phyloP scores from a whole-genome alignment of 2,113 vertebrate genomes.

The Leptocoma aspasia region DNA sequence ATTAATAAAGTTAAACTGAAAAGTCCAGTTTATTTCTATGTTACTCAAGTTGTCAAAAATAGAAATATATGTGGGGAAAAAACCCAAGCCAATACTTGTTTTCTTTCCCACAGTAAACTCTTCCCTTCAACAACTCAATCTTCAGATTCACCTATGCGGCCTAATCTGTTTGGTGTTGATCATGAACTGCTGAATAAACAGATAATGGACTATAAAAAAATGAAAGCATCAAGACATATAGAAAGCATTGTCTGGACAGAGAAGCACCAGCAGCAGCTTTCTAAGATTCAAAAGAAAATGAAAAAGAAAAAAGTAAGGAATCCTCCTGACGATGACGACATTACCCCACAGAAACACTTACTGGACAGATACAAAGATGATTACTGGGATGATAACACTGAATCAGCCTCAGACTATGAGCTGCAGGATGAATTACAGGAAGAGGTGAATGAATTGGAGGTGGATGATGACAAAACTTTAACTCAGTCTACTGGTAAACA shows the following conservation, averaged over 20 bases:
- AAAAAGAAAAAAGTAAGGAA: constrained; percentile 54
- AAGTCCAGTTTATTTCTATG: neutral
- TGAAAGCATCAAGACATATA: neutral
- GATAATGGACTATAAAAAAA: constrained; percentile 78
- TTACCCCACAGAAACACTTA: constrained; percentile 59
- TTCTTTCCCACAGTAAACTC: constrained; percentile 49
- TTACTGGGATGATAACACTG: neutral
- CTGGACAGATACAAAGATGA: constrained; percentile 3
- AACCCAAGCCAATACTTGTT: neutral
- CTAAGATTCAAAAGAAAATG: constrained; percentile 50
- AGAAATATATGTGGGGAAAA: neutral
- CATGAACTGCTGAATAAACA: constrained; percentile 78
- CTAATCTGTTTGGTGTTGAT: constrained; percentile 75
- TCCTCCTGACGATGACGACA: neutral
- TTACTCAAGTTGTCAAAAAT: neutral
- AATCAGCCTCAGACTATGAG: neutral
- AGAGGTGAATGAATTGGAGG: neutral
- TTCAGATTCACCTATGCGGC: neutral
- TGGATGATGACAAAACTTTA: neutral
- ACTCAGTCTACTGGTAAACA: neutral
- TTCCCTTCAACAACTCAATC: neutral
- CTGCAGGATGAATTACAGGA: constrained; percentile 37
- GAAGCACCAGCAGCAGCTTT: constrained; percentile 55
- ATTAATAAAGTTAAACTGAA: neutral
- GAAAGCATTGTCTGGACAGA: neutral